phyloP scores from a whole-genome alignment of 2,797 vertebrate species.

The Oreonectes daqikongensis region DNA sequence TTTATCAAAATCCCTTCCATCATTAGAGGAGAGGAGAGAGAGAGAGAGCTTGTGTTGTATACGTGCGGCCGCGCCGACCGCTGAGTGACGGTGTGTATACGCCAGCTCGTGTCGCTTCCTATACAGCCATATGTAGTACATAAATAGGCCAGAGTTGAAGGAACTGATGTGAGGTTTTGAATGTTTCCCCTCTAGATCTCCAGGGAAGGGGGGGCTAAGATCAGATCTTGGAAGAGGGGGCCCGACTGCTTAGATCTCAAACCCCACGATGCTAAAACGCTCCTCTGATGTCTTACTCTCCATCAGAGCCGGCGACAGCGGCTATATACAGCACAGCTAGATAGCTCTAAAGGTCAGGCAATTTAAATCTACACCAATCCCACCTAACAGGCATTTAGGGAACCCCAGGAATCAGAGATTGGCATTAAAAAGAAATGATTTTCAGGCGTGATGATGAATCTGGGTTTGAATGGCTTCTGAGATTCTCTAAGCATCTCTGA shows the following conservation, averaged over 20 bases:
- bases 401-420: constrained; percentile 13
- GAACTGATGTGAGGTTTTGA: constrained; percentile 33
- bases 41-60: constrained; percentile 35
- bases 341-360: constrained; percentile 41
- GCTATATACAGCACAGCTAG: constrained; percentile 57
- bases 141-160: constrained; percentile 27
- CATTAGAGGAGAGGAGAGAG: constrained; percentile 31
- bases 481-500: not conserved
- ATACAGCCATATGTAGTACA: constrained; percentile 30
- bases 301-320: constrained; percentile 44
- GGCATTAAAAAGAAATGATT: constrained; percentile 39
- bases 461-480: constrained; percentile 23
- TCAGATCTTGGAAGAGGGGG: constrained; percentile 2
- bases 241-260: constrained; percentile 28
- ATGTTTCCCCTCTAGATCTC: constrained; percentile 13
- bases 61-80: constrained; percentile 2
- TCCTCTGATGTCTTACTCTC: constrained; percentile 44
- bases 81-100: constrained; percentile 33
- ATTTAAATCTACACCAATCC: constrained; percentile 42
- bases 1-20: constrained; percentile 35
- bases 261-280: not conserved
- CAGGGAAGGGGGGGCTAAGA: not conserved
- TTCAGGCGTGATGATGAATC: not conserved
- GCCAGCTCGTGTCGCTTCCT: constrained; percentile 22
- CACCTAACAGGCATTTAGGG: constrained; percentile 23